A percentile compares a stretch with the other conserved stretches of the same genome.
These are phyloP conservation scores for Coranthus polyacanthus DNA, from an alignment of 2,797 vertebrate species.

Conservation along the genomic window DNA sequence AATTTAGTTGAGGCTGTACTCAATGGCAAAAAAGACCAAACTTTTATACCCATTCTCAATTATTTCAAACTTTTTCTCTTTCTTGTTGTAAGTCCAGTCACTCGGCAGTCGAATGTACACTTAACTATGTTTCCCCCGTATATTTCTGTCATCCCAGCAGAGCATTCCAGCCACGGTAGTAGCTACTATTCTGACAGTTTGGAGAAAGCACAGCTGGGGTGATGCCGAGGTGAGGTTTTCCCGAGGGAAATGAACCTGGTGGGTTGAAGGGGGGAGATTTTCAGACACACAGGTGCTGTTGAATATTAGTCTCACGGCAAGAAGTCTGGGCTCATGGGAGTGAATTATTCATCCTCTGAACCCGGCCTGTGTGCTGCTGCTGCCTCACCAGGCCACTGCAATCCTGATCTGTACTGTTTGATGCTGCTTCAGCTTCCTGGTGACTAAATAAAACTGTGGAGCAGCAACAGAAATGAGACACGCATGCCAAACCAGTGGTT, in stretches of 20 bases:
- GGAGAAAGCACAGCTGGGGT: constrained; percentile 59
- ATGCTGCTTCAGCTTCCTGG: constrained; percentile 87
- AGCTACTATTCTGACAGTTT: constrained; percentile 50
- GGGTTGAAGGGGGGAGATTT: constrained; percentile 63
- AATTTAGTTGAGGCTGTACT: too few species aligned
- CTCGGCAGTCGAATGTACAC: constrained; percentile 35
- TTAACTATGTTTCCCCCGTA: constrained; percentile 36
- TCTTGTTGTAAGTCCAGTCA: constrained; percentile 38
- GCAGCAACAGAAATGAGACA: constrained; percentile 27
- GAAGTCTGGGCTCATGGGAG: constrained; percentile 76
- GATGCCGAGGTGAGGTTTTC: constrained; percentile 58
- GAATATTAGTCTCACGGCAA: constrained; percentile 82
- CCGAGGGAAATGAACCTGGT: constrained; percentile 68
- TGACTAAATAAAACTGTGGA: constrained; percentile 84
- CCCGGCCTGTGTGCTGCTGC: constrained; percentile 83
- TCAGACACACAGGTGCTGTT: constrained; percentile 82
- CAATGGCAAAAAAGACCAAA: background rate
- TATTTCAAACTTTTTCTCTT: constrained; percentile 30
- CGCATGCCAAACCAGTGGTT: constrained; percentile 6
- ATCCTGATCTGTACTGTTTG: constrained; percentile 83
- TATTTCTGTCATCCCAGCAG: constrained; percentile 31
- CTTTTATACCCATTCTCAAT: constrained; percentile 15
- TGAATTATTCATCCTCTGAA: constrained; percentile 79
- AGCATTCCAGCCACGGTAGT: constrained; percentile 18
- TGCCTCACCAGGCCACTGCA: constrained; percentile 76